Evolutionary conservation across 1,140 invertebrate species (phyloP).

Genomic region (Drosophila miranda): DNA sequence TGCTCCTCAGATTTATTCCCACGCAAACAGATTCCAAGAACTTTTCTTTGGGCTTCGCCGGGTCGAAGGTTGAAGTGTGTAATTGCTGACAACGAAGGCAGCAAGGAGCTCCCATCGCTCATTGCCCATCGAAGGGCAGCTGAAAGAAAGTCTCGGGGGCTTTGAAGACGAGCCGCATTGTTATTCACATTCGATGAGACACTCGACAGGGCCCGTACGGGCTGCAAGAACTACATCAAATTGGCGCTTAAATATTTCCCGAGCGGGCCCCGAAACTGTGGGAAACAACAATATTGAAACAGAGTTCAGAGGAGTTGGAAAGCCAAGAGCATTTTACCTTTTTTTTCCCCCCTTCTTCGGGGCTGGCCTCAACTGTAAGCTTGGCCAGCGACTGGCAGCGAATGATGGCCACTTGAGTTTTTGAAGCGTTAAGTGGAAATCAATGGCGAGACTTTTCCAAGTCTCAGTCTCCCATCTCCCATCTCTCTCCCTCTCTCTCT

Average conservation of each 20-base stretch:
- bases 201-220: conserved; percentile 46
- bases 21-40: conserved; percentile 56
- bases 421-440: conserved; percentile 81
- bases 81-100: conserved; percentile 78
- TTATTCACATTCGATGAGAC: conserved; percentile 69
- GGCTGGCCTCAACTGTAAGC: conserved; percentile 66
- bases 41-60: conserved; percentile 52
- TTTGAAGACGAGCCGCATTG: conserved; percentile 65
- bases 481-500: too few species aligned
- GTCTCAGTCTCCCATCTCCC: background rate
- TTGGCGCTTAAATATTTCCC: conserved; percentile 81
- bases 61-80: conserved; percentile 61
- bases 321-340: conserved; percentile 65
- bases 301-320: conserved; percentile 54
- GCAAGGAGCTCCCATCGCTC: conserved; percentile 35
- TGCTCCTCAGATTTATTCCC: conserved; percentile 11
- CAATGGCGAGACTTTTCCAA: conserved; percentile 52
- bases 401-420: conserved; percentile 73
- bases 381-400: conserved; percentile 19
- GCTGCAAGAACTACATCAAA: conserved; percentile 62
- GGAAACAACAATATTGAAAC: conserved; percentile 79
- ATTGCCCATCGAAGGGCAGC: too few species aligned
- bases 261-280: conserved; percentile 54
- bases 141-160: conserved; percentile 50
- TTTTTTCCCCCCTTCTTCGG: conserved; percentile 14